Evolutionary conservation across 2,113 vertebrate species (phyloP).

Genomic region (Zapornia atra): DNA sequence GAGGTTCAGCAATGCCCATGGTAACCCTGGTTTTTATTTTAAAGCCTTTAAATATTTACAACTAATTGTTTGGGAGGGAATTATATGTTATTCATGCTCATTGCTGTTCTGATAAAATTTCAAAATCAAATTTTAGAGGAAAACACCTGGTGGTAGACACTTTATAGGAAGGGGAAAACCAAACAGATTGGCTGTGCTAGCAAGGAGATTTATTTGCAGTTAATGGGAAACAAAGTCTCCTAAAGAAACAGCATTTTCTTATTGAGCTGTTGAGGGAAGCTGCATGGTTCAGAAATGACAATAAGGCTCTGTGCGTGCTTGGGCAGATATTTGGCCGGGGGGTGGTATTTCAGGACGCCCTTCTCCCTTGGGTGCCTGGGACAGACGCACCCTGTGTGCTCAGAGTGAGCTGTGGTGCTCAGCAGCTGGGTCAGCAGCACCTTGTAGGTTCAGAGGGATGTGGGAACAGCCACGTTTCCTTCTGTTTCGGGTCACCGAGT

Average conservation of each 20-base stretch:
- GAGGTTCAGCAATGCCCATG: background rate
- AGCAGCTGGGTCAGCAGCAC: background rate
- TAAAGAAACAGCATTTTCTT: background rate
- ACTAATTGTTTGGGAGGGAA: background rate
- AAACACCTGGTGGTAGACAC: background rate
- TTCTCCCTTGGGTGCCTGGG: background rate
- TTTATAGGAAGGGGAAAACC: background rate
- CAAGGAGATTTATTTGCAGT: background rate
- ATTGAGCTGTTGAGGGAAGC: background rate
- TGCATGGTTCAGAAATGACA: background rate
- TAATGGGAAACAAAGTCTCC: background rate
- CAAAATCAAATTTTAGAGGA: background rate
- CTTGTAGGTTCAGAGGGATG: background rate
- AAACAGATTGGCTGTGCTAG: background rate
- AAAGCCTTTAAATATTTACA: background rate
- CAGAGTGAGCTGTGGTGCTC: rapidly evolving
- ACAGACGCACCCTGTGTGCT: background rate
- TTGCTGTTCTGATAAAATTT: background rate
- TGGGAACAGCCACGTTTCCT: background rate
- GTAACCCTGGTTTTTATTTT: background rate
- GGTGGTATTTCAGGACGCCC: background rate
- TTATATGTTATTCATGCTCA: background rate
- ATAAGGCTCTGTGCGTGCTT: background rate
- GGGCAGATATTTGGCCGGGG: background rate
- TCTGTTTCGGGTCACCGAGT: background rate